phyloP scores from a whole-genome alignment of 2,113 vertebrate genomes.

The Hyperopisus bebe region DNA sequence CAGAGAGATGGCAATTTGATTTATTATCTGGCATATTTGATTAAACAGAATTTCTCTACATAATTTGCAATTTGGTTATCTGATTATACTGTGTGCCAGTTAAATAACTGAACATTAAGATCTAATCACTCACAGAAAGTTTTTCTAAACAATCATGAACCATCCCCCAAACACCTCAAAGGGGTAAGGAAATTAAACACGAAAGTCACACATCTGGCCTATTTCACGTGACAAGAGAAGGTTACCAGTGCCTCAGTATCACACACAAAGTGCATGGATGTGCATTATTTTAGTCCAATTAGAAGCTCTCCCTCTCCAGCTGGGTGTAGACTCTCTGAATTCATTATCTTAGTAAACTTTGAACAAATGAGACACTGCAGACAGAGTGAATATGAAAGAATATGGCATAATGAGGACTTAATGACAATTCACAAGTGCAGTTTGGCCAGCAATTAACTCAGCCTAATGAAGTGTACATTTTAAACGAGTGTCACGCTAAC shows the following conservation, averaged over 20 bases:
- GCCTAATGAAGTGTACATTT: slow-evolving; percentile 7
- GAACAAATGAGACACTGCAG: slow-evolving; percentile 12
- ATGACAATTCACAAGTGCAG: neutral
- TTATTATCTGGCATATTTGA: neutral
- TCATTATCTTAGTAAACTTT: slow-evolving; percentile 15
- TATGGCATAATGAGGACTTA: slow-evolving; percentile 13
- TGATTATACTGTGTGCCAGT: neutral
- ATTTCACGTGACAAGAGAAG: neutral
- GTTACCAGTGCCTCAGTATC: neutral
- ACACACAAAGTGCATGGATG: slow-evolving; percentile 10
- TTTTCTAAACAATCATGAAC: neutral
- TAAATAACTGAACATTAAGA: neutral
- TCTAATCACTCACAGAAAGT: neutral
- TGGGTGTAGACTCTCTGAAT: slow-evolving; percentile 14
- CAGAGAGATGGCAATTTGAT: neutral
- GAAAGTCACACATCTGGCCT: slow-evolving; percentile 1
- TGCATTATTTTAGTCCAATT: slow-evolving; percentile 20
- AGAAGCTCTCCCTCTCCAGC: slow-evolving; percentile 16
- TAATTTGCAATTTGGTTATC: neutral
- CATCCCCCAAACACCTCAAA: neutral
- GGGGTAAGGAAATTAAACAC: neutral
- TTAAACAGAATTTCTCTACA: neutral
- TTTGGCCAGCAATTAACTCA: neutral
- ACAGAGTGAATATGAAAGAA: slow-evolving; percentile 5
- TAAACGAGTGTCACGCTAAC: neutral